A percentile compares a stretch with the other conserved stretches of the same genome.
Evolutionary conservation across 1,140 invertebrate species (phyloP).

Genomic region (Andricus grossulariae): DNA sequence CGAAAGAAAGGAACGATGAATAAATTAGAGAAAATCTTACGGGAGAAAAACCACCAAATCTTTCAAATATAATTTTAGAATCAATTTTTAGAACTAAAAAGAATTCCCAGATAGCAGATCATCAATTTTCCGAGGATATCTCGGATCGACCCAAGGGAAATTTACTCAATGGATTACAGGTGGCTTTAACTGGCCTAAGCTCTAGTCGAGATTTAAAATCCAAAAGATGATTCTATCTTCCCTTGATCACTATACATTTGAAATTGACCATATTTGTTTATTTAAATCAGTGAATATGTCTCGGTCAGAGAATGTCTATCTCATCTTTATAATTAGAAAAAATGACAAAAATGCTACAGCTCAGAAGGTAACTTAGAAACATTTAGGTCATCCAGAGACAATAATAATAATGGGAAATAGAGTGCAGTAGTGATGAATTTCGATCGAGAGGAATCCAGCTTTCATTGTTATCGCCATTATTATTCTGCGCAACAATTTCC

Average conservation of each 20-base stretch:
- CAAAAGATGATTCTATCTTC: neutral
- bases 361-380: neutral
- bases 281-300: no score
- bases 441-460: neutral
- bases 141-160: neutral
- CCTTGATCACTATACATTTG: no score
- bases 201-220: neutral
- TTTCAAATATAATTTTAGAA: neutral
- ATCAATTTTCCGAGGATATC: neutral
- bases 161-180: neutral
- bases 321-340: neutral
- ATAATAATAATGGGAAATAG: neutral
- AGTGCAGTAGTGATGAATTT: neutral
- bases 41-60: neutral
- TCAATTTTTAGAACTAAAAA: neutral
- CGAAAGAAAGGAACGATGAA: no score
- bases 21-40: no score
- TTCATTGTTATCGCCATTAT: slow-evolving; percentile 3
- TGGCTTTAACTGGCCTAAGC: neutral
- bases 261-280: no score
- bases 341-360: no score
- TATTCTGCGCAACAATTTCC: neutral
- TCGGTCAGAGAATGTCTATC: neutral
- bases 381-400: neutral
- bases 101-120: neutral